Base-by-base conservation (phyloP, 2,113 vertebrate genomes). In the Riparia riparia region DNA sequence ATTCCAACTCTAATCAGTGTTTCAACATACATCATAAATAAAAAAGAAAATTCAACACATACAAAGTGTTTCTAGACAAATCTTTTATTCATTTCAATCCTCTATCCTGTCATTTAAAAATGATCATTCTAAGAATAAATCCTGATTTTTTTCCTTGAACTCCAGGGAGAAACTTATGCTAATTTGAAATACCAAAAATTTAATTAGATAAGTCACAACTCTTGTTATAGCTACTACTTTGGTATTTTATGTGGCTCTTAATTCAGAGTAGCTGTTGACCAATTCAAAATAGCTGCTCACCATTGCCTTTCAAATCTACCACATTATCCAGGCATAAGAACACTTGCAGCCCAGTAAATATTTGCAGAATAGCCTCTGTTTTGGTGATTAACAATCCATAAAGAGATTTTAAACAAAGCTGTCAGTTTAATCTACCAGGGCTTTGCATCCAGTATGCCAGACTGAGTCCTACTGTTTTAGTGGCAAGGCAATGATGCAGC, bases 331-430 rank as follows among this genome's bases (percentile, higher is more conserved):
- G 72, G 60, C 81, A 61, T 85, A 78, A 90, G 7, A 94, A 79
- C 86, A 91, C 47, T 86, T 54, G 31, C 86, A 81, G 86, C 66
- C 90, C 93, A 92, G 93, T 97, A 97, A 98, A 98, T 97, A 98
- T 98, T 97, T 98, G 94, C 70, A 96, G 89, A 92, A 96, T 81
- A 95, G 91, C 95, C 87, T 96, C 95, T 96, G 91, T 96, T 98
- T 97, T 96, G 87, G 94, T 96, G 96, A 98, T 98, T 98, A 98
- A 98, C 86, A 97, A 97, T 95, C 96, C 97, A 98, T 97, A 98
- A 97, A 98, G 95, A 97, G 96, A 97, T 97, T 96, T 96, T 96
- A 98, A 97, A 95, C 92, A 96, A 97, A 98, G 93, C 96, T 96
- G 95, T 64, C 73, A 78, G 86, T 96, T 98, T 98, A 96, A 97